These are phyloP conservation scores for Rhynchomys soricoides DNA, from an alignment of 2,113 vertebrate species.

Conservation along the genomic window DNA sequence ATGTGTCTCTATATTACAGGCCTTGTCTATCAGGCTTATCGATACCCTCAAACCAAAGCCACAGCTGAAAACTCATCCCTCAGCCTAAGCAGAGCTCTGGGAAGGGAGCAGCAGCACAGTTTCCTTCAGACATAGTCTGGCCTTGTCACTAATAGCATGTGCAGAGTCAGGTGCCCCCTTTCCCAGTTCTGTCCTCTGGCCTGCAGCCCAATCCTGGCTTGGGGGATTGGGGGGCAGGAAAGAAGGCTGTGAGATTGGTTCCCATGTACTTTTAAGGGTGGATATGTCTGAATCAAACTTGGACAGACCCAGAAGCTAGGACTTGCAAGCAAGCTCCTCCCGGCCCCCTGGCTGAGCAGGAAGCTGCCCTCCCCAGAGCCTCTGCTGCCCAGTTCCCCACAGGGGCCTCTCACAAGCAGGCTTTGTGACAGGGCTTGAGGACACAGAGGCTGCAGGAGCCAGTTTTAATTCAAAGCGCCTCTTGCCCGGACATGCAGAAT, in stretches of 20 bases:
- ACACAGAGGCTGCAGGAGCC: not conserved
- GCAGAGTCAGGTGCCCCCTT: not conserved
- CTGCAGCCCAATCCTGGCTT: not conserved
- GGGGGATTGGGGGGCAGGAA: no score
- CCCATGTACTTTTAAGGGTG: not conserved
- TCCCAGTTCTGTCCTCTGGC: not conserved
- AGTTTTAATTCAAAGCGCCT: not conserved
- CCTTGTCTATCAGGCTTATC: not conserved
- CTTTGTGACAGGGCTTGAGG: not conserved
- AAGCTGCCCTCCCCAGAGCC: not conserved
- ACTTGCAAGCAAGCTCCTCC: not conserved
- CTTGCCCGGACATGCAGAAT: not conserved
- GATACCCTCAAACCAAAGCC: not conserved
- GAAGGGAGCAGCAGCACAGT: not conserved
- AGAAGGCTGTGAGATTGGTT: not conserved
- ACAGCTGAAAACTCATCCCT: accelerated
- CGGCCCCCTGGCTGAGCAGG: accelerated
- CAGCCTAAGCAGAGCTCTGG: not conserved
- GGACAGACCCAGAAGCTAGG: not conserved
- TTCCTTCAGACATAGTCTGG: not conserved
- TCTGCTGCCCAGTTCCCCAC: not conserved
- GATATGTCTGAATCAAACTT: not conserved
- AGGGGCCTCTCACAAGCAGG: not conserved
- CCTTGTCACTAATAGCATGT: not conserved
- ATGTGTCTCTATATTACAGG: accelerated